Base-by-base conservation (phyloP, 37 sponge, comb jelly and placozoan genomes). In the Petrosia ficiformis region DNA sequence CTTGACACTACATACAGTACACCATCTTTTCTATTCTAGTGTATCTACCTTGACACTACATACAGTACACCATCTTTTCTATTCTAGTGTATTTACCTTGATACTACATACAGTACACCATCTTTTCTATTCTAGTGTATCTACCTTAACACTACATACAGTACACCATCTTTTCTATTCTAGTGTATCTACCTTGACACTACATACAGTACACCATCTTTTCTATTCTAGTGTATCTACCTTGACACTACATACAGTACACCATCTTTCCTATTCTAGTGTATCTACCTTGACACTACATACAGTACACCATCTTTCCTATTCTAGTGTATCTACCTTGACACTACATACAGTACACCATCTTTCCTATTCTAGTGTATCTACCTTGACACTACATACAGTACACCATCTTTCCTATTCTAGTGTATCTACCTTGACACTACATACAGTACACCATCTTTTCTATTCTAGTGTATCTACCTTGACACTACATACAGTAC, bases 281-380 rank as follows among this genome's bases (percentile, higher is more conserved):
- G n/a, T n/a, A n/a, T n/a, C n/a, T n/a, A n/a, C n/a, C 77, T 70
- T 74, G 0, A 92, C 70, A 8, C 79, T 72, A 42, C 92, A 92
- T 42, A 88, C 43, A 31, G 65, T 82, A 57, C 93, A 88, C 89
- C 89, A 88, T 40, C 80, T 88, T 38, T 68, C 72, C 40, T 59
- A n/a, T n/a, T n/a, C n/a, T n/a, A n/a, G n/a, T n/a, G n/a, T n/a
- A n/a, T n/a, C n/a, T n/a, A n/a, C n/a, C 77, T 70, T 74, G 0
- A 92, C 70, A 8, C 79, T 72, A 42, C 92, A 92, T 42, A 88
- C 43, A 31, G 65, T 82, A 57, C 93, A 88, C 89, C 89, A 88
- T 40, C 80, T 88, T 38, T 68, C 72, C 40, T 59, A n/a, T n/a
- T n/a, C n/a, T n/a, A n/a, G n/a, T n/a, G n/a, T n/a, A n/a, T n/a